Evolutionary conservation across 2,797 vertebrate genomes (phyloP).

Genomic region (Telmatherina bonti): DNA sequence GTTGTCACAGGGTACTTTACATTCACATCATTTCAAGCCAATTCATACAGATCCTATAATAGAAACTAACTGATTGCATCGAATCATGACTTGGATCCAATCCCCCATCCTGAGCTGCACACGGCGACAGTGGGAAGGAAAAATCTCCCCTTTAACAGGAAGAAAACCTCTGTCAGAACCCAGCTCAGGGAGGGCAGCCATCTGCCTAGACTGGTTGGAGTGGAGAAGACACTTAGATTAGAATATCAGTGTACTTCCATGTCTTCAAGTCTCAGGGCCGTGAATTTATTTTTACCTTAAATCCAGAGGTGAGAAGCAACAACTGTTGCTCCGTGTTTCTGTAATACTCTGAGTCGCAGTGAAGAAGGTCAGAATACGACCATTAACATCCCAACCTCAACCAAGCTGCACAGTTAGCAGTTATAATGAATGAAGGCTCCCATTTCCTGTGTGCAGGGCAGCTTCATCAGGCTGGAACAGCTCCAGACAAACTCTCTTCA

Average conservation of each 20-base stretch:
- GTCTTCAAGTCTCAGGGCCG: slow-evolving; percentile 41
- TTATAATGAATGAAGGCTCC: slow-evolving; percentile 30
- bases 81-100: too few relatives aligned
- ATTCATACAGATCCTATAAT: too few relatives aligned
- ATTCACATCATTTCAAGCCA: too few relatives aligned
- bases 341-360: slow-evolving; percentile 20
- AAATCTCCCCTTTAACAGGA: too few relatives aligned
- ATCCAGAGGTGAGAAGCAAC: slow-evolving; percentile 36
- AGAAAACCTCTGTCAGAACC: too few relatives aligned
- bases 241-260: slow-evolving; percentile 42
- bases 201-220: too few relatives aligned
- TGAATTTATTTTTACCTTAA: slow-evolving; percentile 41
- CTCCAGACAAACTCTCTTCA: slow-evolving; percentile 21
- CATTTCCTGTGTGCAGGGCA: slow-evolving; percentile 41
- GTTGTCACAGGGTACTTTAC: too few relatives aligned
- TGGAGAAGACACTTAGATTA: too few relatives aligned
- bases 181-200: too few relatives aligned
- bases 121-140: too few relatives aligned
- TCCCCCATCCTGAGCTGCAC: too few relatives aligned
- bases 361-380: slow-evolving; percentile 33
- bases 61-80: too few relatives aligned
- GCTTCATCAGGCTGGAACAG: slow-evolving; percentile 26
- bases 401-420: slow-evolving; percentile 22
- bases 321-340: slow-evolving; percentile 20
- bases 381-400: slow-evolving; percentile 32